phyloP scores from a whole-genome alignment of 92 coral and sea anemone genomes.

The Bergia sp. region DNA sequence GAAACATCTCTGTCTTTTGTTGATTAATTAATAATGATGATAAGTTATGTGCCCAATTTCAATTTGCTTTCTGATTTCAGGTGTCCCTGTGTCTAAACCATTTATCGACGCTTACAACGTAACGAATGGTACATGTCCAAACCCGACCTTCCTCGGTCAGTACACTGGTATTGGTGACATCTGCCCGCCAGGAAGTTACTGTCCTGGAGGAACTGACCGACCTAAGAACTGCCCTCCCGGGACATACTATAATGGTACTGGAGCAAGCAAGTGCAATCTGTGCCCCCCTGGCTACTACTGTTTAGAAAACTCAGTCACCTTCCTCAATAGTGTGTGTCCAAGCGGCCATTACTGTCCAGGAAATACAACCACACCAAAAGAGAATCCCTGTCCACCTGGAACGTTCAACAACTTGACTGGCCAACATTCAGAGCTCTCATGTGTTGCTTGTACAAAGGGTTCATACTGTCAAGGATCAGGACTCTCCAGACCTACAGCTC shows the following conservation, averaged over 20 bases:
- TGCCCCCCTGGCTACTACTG: slow-evolving; percentile 94
- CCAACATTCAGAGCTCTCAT: slow-evolving; percentile 69
- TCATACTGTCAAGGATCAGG: slow-evolving; percentile 94
- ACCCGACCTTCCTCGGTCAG: slow-evolving; percentile 88
- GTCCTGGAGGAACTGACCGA: slow-evolving; percentile 66
- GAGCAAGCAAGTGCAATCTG: slow-evolving; percentile 70
- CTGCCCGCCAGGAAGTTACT: slow-evolving; percentile 93
- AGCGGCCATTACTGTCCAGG: slow-evolving; percentile 89
- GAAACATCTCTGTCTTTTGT: neutral
- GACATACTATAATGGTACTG: slow-evolving; percentile 80
- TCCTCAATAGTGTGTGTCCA: slow-evolving; percentile 72
- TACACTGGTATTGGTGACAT: slow-evolving; percentile 95
- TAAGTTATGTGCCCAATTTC: neutral
- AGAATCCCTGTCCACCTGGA: slow-evolving; percentile 87
- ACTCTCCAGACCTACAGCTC: slow-evolving; percentile 85
- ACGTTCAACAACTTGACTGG: slow-evolving; percentile 82
- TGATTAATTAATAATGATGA: neutral
- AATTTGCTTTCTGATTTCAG: slow-evolving; percentile 42
- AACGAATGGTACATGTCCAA: slow-evolving; percentile 87
- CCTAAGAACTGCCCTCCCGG: slow-evolving; percentile 78
- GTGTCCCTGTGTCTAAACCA: slow-evolving; percentile 82
- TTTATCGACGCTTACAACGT: slow-evolving; percentile 85
- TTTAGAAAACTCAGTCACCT: slow-evolving; percentile 62
- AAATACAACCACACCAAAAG: slow-evolving; percentile 66
- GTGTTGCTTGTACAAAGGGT: slow-evolving; percentile 81